Conservation (phyloP, 2,888 invertebrate genomes). For the Antheraea assamensis region DNA sequence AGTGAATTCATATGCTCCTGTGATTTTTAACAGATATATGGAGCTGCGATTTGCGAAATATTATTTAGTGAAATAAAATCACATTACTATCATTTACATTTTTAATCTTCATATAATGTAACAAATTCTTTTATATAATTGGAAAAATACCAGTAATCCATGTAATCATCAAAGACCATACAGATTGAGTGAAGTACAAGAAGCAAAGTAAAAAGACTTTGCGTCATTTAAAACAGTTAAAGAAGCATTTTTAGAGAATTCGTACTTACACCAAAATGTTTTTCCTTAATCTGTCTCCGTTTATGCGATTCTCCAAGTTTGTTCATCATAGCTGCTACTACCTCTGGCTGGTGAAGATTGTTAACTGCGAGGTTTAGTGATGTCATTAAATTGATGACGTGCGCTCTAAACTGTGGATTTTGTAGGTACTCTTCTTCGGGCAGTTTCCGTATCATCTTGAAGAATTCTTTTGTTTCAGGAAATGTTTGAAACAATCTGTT, state of each 20-base stretch:
- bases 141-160: too few species aligned
- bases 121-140: too few species aligned
- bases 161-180: too few species aligned
- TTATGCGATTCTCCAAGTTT: constrained; percentile 72
- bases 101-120: too few species aligned
- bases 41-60: too few species aligned
- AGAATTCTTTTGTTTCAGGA: constrained; percentile 69
- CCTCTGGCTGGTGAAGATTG: constrained; percentile 69
- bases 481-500: constrained; percentile 63
- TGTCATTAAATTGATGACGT: constrained; percentile 74
- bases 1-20: too few species aligned
- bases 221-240: not conserved
- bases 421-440: constrained; percentile 60
- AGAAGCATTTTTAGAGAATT: not conserved
- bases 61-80: too few species aligned
- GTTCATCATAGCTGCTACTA: constrained; percentile 71
- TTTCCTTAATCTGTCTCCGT: constrained; percentile 58
- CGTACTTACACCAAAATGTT: constrained; percentile 65
- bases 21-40: too few species aligned
- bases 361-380: constrained; percentile 64
- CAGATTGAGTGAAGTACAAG: not conserved
- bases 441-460: constrained; percentile 63
- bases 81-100: too few species aligned
- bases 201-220: not conserved
- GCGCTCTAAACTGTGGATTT: constrained; percentile 75